A percentile compares a stretch with the other conserved stretches of the same genome.
Conservation (phyloP, 1,140 invertebrate species). For the Neoseiulus cucumeris region DNA sequence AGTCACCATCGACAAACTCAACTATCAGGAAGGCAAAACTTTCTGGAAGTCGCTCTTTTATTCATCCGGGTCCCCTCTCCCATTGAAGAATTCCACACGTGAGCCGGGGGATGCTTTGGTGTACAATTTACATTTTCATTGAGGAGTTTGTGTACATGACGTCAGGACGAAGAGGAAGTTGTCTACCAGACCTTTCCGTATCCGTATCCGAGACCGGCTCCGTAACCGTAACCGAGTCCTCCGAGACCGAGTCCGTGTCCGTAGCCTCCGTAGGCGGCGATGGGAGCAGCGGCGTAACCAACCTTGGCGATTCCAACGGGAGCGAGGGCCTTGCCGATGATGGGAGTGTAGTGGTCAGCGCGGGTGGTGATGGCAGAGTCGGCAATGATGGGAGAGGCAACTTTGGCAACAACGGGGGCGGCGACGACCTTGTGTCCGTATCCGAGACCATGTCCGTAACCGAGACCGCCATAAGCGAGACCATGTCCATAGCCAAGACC, state of each 20-base stretch:
- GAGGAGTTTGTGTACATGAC: too few species aligned
- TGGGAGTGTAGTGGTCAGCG: not conserved
- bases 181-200: too few species aligned
- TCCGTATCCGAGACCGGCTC: not conserved
- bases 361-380: not conserved
- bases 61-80: too few species aligned
- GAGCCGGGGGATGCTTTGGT: too few species aligned
- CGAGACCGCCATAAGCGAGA: not conserved
- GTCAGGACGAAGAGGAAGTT: too few species aligned
- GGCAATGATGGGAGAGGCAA: not conserved
- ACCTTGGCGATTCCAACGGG: not conserved
- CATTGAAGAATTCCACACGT: too few species aligned
- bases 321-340: conserved; percentile 5
- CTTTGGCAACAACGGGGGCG: not conserved
- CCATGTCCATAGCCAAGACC: not conserved
- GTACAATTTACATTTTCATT: too few species aligned
- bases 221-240: not conserved
- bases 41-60: too few species aligned
- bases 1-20: too few species aligned
- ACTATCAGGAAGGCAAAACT: too few species aligned
- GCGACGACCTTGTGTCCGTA: not conserved
- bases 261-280: not conserved
- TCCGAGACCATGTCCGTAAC: not conserved
- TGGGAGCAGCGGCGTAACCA: not conserved
- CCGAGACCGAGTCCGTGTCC: not conserved